phyloP scores from a whole-genome alignment of 2,113 vertebrate species.

The Pomatostomus ruficeps region DNA sequence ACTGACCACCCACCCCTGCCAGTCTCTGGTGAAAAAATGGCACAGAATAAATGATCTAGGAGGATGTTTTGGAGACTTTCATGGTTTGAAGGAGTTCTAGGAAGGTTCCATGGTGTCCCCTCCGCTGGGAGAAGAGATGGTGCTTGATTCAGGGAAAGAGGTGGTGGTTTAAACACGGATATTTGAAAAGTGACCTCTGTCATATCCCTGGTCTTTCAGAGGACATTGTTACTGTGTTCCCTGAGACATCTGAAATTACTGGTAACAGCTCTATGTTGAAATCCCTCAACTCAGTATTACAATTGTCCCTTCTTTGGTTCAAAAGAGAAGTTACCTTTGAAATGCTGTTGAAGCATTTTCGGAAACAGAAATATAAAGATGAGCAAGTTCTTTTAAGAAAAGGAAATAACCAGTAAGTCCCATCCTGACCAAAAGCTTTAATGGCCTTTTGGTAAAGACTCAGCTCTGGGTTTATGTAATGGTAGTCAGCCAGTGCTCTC shows the following conservation, averaged over 20 bases:
- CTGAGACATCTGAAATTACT: not conserved
- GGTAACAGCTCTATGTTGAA: not conserved
- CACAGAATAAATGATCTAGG: not conserved
- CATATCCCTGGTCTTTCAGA: not conserved
- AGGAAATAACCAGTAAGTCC: not conserved
- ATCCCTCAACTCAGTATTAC: not conserved
- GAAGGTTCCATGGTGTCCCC: not conserved
- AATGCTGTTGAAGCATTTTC: not conserved
- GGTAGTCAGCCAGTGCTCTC: slow-evolving; percentile 5
- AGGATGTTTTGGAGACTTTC: not conserved
- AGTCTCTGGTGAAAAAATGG: not conserved
- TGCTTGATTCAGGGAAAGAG: not conserved
- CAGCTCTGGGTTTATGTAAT: not conserved
- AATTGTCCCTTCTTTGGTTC: not conserved
- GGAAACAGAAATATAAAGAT: not conserved
- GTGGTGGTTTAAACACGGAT: not conserved
- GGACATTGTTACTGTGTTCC: not conserved
- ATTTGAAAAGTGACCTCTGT: not conserved
- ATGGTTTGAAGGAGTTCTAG: not conserved
- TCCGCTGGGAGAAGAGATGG: not conserved
- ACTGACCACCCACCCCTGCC: not conserved
- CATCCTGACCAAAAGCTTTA: not conserved
- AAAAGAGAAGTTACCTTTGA: not conserved
- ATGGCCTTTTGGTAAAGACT: not conserved
- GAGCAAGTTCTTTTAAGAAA: not conserved